A percentile compares a stretch with the other conserved stretches of the same genome.
Evolutionary conservation across 2,797 vertebrate species (phyloP).

Genomic region (Rhinophrynus dorsalis): DNA sequence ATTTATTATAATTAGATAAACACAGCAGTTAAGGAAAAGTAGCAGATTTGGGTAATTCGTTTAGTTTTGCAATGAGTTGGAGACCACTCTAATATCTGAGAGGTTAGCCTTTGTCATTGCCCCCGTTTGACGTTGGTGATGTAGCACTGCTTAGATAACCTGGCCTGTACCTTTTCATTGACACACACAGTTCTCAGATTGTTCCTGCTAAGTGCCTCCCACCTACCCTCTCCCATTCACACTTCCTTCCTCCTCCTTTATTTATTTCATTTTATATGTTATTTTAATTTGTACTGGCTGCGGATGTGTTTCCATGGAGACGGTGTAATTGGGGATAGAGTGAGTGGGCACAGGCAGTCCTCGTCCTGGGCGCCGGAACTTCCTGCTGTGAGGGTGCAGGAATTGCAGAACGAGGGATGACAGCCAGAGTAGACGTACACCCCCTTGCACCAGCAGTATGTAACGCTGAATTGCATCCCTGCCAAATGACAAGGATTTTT

Average conservation of each 20-base stretch:
- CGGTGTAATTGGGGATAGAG: background rate
- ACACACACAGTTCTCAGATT: background rate
- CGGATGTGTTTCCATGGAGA: constrained; percentile 20
- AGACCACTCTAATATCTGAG: no score
- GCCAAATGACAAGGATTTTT: no score
- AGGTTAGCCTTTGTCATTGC: no score
- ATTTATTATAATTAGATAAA: no score
- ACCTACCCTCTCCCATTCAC: constrained; percentile 8
- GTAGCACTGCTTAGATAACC: constrained; percentile 8
- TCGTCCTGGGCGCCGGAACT: constrained; percentile 19
- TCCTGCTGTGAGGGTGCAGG: background rate
- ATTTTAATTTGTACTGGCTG: constrained; percentile 8
- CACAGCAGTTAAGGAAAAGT: no score
- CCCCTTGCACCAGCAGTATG: no score
- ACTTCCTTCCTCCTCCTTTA: constrained; percentile 4
- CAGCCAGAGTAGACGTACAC: no score
- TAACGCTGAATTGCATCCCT: no score
- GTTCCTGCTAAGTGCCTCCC: constrained; percentile 10
- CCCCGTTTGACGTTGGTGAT: no score
- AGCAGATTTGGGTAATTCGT: no score
- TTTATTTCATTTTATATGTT: background rate
- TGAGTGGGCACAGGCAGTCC: constrained; percentile 17
- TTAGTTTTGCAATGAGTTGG: no score
- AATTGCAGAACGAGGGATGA: no score
- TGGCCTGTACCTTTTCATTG: background rate